Base-by-base conservation (phyloP, 2,888 invertebrate genomes). In the Cosmia pyralina region DNA sequence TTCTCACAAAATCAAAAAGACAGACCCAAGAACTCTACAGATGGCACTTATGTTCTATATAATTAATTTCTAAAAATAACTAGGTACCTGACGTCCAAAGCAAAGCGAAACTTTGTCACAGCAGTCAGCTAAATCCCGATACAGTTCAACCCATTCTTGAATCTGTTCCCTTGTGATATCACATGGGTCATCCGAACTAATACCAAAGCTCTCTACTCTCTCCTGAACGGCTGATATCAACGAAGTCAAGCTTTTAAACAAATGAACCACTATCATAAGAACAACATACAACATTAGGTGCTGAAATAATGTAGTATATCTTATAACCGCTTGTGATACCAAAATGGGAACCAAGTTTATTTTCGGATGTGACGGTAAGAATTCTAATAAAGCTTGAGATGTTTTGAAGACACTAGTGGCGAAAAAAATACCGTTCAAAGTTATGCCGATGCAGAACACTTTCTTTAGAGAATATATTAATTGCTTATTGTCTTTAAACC, bases 201-300 rank as follows among this genome's bases (percentile, higher is more conserved):
- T 28, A 28, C 3, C 28, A 28, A 1, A 28, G 28, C 28, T 28
- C 28, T 3, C 28, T 28, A 28, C 28, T 3, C 3, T 28, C 28
- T 28, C 28, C 28, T 28, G 28, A 28, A 28, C 28, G 28, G 3
- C 28, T 28, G 28, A 28, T 28, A 28, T 28, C 28, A 28, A 28
- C 28, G 28, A 28, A 2, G 28, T 28, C 28, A 28, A 28, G 3
- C 28, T 2, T 28, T 28, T 28, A 2, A 28, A 28, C 28, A 28
- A 68, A 11, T 48, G 3, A 19, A 41, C 68, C 0, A 69, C 15
- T 4, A 77, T 2, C 46, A 77, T 68, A 34, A 77, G 41, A 8
- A 58, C n/a, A n/a, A 59, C 7, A n/a, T n/a, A 59, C 19, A 59
- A n/a, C n/a, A 59, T n/a, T 38, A 59, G n/a, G 38, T 59, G 19